Base-by-base conservation (phyloP, 2,113 vertebrate species). In the Saiga tatarica region DNA sequence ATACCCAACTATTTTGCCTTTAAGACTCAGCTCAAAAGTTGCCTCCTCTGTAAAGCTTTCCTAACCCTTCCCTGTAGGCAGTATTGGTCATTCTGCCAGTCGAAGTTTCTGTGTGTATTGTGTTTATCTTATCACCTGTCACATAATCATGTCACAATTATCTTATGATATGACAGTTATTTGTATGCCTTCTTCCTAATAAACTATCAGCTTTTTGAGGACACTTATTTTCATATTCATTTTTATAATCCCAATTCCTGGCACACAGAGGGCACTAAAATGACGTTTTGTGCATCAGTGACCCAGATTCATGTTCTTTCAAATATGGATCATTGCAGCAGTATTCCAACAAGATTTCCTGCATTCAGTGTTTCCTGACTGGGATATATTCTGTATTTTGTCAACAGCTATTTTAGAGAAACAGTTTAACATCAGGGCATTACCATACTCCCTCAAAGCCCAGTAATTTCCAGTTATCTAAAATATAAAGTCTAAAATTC, bases 331-430 rank as follows among this genome's bases (percentile, higher is more conserved):
- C 28, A 50, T 5, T 74, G 42, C 89, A 93, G 86, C 53, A 60
- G 5, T 30, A 26, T 89, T 85, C 26, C 36, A 85, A 79, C 10
- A 87, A 33, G 10, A 67, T 93, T 93, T 62, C 57, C 36, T 83
- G 16, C 23, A 25, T 53, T 76, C n/a, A 84, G 8, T 78, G 17
- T 78, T 93, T 93, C 30, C 45, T 55, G 5, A 42, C 7, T n/a
- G n/a, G 19, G 17, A 33, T 12, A 1, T 91, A 62, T 42, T 59
- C 42, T 94, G 8, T 59, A 52, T 87, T 19, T 19, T 90, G 28
- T n/a, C 25, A 87, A n/a, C 8, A 87, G 71, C 76, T 64, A 62
- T 90, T 96, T 94, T 87, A 53, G 21, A 96, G 83, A 84, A 81
- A 83, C 11, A 87, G 1, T 7, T 64, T 57, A 16, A 36, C 16